Evolutionary conservation across 2,113 vertebrate genomes (phyloP).

Genomic region (Solea solea): DNA sequence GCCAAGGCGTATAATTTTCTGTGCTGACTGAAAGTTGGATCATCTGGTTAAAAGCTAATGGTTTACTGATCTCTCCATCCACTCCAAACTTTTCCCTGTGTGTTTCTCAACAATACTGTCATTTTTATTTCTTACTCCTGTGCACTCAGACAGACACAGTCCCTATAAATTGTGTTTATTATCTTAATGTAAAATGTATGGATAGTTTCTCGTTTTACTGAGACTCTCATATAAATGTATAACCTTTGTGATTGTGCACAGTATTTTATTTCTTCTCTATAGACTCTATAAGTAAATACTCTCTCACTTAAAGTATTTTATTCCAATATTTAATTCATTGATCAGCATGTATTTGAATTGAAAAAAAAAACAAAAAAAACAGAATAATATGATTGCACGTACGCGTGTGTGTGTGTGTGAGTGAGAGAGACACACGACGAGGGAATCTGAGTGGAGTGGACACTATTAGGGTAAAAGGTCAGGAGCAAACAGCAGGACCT

Average conservation of each 20-base stretch:
- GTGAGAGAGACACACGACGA: constrained; percentile 3
- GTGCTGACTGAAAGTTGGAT: no score
- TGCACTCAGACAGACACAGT: background rate
- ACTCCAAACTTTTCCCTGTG: background rate
- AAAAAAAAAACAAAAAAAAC: background rate
- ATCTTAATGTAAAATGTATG: background rate
- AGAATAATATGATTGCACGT: background rate
- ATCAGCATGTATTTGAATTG: no score
- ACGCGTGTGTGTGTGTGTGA: background rate
- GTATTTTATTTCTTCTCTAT: no score
- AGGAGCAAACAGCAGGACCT: constrained; percentile 31
- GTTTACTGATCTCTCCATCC: constrained; percentile 1
- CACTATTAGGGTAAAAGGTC: constrained; percentile 60
- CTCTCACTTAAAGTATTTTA: no score
- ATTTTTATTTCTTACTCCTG: background rate
- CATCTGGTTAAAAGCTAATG: background rate
- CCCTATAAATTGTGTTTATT: background rate
- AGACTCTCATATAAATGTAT: background rate
- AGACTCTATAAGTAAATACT: no score
- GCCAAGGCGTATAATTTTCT: no score
- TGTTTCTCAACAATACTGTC: background rate
- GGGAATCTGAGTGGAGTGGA: constrained; percentile 42
- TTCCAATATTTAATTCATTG: no score
- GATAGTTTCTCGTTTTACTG: background rate
- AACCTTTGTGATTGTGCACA: background rate